phyloP scores from a whole-genome alignment of 2,888 invertebrate genomes.

The Salpingus planirostris region DNA sequence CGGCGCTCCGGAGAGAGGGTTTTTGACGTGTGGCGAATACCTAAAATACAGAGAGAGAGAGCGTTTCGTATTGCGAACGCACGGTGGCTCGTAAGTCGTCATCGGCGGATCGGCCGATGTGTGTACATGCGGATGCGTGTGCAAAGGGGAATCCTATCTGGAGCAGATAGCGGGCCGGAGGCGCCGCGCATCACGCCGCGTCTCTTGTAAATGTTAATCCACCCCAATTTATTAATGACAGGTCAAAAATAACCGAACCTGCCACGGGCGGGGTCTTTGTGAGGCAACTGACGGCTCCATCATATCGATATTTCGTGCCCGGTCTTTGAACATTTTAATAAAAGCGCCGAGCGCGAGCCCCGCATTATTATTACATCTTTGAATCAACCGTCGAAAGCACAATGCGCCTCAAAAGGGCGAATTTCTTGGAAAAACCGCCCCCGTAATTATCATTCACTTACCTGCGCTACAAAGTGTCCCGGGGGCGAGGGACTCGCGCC shows the following conservation, averaged over 20 bases:
- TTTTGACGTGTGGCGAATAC: constrained; percentile 12
- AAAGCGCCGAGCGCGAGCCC: no score
- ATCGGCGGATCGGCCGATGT: no score
- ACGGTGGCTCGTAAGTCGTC: no score
- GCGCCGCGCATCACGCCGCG: constrained; percentile 29
- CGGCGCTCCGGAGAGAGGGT: constrained; percentile 3
- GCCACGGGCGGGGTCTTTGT: constrained; percentile 38
- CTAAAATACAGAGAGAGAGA: constrained; percentile 8
- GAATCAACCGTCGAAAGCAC: no score
- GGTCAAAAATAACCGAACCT: constrained; percentile 40
- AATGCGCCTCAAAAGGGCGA: no score
- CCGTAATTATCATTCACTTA: no score
- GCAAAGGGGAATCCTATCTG: constrained; percentile 30
- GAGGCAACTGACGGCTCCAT: constrained; percentile 29
- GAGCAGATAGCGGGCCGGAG: constrained; percentile 29
- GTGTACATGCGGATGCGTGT: neutral
- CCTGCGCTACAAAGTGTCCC: no score
- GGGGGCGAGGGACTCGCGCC: no score
- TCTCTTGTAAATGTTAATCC: constrained; percentile 35
- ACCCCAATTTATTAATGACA: constrained; percentile 41
- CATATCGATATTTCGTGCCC: constrained; percentile 38
- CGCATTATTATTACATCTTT: no score
- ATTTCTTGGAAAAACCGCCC: constrained; percentile 4
- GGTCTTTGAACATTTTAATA: constrained; percentile 40
- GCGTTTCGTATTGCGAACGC: constrained; percentile 10